These are phyloP conservation scores for Nannobrachium achirus DNA, from an alignment of 2,113 vertebrate genomes.

Conservation along the genomic window DNA sequence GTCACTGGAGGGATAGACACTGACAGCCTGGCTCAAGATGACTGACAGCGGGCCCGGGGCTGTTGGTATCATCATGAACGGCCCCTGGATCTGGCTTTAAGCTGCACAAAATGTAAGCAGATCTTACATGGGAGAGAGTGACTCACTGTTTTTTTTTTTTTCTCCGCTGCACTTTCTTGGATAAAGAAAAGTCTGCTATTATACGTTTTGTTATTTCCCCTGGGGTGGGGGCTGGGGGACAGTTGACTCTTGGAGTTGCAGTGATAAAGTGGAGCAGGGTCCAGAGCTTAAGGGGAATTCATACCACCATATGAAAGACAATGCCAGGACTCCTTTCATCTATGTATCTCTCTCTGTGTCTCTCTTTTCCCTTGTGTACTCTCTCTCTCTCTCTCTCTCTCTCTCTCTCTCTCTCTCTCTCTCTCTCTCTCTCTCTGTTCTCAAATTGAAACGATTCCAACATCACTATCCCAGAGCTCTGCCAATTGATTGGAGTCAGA, in stretches of 20 bases:
- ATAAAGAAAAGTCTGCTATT: slow-evolving; percentile 2
- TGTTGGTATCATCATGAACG: slow-evolving; percentile 39
- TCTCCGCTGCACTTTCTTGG: slow-evolving; percentile 23
- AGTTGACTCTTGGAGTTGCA: no score
- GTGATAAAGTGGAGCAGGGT: no score
- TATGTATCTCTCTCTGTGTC: neutral
- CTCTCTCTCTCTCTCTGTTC: neutral
- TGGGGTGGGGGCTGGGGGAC: no score
- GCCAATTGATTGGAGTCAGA: no score
- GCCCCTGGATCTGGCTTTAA: slow-evolving; percentile 43
- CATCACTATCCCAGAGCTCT: no score
- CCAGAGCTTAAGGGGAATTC: no score
- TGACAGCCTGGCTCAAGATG: slow-evolving; percentile 7
- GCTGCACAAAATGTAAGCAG: no score
- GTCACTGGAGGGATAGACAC: slow-evolving; percentile 5
- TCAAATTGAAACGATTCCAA: no score
- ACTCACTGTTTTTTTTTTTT: slow-evolving; percentile 36
- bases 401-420: neutral
- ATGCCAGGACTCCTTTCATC: no score
- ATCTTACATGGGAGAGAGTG: slow-evolving; percentile 36
- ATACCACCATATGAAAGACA: no score
- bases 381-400: neutral
- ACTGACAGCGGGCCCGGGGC: slow-evolving; percentile 12
- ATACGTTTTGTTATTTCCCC: no score
- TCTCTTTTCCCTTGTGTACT: neutral